phyloP scores from a whole-genome alignment of 2,113 vertebrate genomes.

The Coreoperca whiteheadi region DNA sequence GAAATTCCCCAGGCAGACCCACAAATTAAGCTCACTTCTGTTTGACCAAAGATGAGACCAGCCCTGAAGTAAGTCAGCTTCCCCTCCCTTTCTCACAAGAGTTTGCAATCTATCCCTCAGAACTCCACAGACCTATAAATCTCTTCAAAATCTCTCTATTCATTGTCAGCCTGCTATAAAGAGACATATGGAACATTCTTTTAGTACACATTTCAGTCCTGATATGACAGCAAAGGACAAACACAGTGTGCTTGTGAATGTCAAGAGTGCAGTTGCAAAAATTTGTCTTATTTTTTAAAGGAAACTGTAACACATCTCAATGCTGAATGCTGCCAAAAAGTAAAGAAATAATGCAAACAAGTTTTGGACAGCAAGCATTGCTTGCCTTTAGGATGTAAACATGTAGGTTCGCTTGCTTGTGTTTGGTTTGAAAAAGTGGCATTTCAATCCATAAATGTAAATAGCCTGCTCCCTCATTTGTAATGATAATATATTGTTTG shows the following conservation, averaged over 20 bases:
- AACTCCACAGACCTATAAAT: slow-evolving; percentile 81
- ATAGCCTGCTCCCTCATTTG: slow-evolving; percentile 78
- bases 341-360: not conserved
- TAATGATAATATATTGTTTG: slow-evolving; percentile 84
- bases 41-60: slow-evolving; percentile 82
- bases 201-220: slow-evolving; percentile 49
- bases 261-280: not conserved
- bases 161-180: slow-evolving; percentile 70
- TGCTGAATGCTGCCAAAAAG: not conserved
- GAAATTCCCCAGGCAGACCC: slow-evolving; percentile 82
- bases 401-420: slow-evolving; percentile 34
- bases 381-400: slow-evolving; percentile 44
- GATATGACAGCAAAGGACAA: slow-evolving; percentile 44
- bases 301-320: not conserved
- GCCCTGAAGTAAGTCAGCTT: slow-evolving; percentile 73
- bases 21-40: slow-evolving; percentile 85
- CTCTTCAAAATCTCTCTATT: slow-evolving; percentile 80
- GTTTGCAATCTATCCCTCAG: slow-evolving; percentile 77
- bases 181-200: slow-evolving; percentile 61
- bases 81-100: slow-evolving; percentile 73
- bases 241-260: slow-evolving; percentile 35
- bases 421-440: slow-evolving; percentile 60
- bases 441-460: slow-evolving; percentile 85
- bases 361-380: slow-evolving; percentile 7
- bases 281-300: slow-evolving; percentile 12